Conservation (phyloP, 2,113 vertebrate species). For the Chitala chitala region DNA sequence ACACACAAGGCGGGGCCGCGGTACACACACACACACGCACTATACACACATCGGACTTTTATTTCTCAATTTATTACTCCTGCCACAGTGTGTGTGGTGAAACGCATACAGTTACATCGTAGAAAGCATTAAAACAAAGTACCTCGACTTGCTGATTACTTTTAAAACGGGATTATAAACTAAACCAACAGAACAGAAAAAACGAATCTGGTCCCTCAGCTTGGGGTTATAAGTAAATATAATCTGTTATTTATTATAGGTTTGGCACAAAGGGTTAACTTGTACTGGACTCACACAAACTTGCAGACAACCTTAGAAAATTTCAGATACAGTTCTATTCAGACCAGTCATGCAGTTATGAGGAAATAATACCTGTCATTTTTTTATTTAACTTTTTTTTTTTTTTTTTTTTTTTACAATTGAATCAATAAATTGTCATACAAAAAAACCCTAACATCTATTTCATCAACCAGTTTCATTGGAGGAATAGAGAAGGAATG, state of each 20-base stretch:
- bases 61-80: slow-evolving; percentile 94
- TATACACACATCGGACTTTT: slow-evolving; percentile 81
- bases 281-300: slow-evolving; percentile 96
- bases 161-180: slow-evolving; percentile 98
- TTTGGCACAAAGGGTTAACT: slow-evolving; percentile 97
- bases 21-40: background rate
- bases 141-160: slow-evolving; percentile 96
- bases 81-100: slow-evolving; percentile 98
- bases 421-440: slow-evolving; percentile 88
- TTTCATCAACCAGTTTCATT: slow-evolving; percentile 85
- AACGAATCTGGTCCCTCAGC: slow-evolving; percentile 81
- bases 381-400: slow-evolving; percentile 49
- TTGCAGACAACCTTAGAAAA: slow-evolving; percentile 97
- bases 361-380: slow-evolving; percentile 84
- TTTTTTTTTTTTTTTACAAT: slow-evolving; percentile 83
- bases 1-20: too few species aligned
- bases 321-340: slow-evolving; percentile 90
- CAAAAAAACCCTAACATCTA: slow-evolving; percentile 86
- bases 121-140: slow-evolving; percentile 99
- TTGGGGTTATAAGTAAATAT: slow-evolving; percentile 85
- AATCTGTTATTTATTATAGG: slow-evolving; percentile 84
- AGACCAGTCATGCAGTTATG: slow-evolving; percentile 98
- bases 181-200: slow-evolving; percentile 62
- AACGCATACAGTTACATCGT: slow-evolving; percentile 99
- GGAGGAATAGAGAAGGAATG: slow-evolving; percentile 89